Conservation (phyloP, 2,797 vertebrate genomes). For the Aeoliscus strigatus region DNA sequence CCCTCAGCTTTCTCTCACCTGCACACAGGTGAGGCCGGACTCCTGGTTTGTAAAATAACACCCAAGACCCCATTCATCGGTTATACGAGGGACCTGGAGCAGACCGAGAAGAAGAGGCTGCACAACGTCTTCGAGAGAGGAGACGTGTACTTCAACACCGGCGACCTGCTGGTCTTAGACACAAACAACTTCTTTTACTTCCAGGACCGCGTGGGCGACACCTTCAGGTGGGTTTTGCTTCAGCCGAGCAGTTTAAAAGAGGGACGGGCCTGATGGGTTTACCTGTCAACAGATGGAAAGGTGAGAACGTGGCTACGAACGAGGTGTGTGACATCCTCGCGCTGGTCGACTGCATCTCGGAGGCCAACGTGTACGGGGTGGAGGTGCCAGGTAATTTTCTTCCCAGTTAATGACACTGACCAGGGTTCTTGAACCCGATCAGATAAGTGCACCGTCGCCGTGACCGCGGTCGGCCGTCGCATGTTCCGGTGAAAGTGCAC, state of each 20-base stretch:
- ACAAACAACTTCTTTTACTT: slow-evolving; percentile 77
- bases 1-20: no score
- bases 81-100: slow-evolving; percentile 72
- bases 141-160: slow-evolving; percentile 79
- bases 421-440: no score
- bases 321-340: slow-evolving; percentile 79
- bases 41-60: slow-evolving; percentile 76
- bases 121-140: slow-evolving; percentile 66
- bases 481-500: not conserved
- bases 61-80: slow-evolving; percentile 69
- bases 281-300: slow-evolving; percentile 79
- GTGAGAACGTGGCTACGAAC: slow-evolving; percentile 85
- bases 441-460: no score
- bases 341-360: slow-evolving; percentile 70
- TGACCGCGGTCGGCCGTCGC: no score
- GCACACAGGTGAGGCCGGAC: slow-evolving; percentile 74
- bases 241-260: not conserved
- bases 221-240: slow-evolving; percentile 73
- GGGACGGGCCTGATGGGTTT: not conserved
- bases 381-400: slow-evolving; percentile 77
- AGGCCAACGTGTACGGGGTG: slow-evolving; percentile 84
- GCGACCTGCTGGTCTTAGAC: slow-evolving; percentile 75
- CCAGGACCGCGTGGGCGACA: slow-evolving; percentile 82
- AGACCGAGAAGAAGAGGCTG: slow-evolving; percentile 82
- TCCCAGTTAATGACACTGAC: no score